These are phyloP conservation scores for Sicus ferrugineus DNA, from an alignment of 2,888 invertebrate species.

Conservation along the genomic window DNA sequence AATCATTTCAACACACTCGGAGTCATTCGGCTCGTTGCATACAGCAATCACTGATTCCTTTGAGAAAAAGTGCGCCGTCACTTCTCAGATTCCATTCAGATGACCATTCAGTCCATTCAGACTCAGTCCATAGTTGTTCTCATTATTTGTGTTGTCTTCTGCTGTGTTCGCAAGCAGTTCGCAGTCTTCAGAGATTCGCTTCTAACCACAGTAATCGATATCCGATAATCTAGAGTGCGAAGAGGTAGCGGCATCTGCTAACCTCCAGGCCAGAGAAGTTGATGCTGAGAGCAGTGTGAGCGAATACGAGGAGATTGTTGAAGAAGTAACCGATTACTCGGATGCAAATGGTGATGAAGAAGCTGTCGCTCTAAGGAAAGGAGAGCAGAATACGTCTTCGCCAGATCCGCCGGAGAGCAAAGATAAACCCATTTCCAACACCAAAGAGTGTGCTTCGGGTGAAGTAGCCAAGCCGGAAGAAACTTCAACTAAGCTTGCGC, in stretches of 20 bases:
- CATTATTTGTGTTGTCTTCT: slow-evolving; percentile 9
- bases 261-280: slow-evolving; percentile 34
- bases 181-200: not conserved
- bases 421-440: not conserved
- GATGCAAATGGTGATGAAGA: slow-evolving; percentile 39
- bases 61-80: not conserved
- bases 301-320: slow-evolving; percentile 62
- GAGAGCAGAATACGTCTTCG: not conserved
- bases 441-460: not conserved
- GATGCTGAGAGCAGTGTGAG: slow-evolving; percentile 58
- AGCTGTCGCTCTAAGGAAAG: slow-evolving; percentile 8
- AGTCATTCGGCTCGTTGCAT: no score
- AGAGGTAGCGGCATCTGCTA: slow-evolving; percentile 54
- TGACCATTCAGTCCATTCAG: slow-evolving; percentile 12
- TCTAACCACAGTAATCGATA: slow-evolving; percentile 33
- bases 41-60: not conserved
- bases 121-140: slow-evolving; percentile 7
- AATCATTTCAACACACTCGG: not conserved
- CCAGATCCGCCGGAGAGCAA: not conserved
- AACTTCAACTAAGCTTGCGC: not conserved
- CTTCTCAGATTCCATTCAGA: not conserved
- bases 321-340: slow-evolving; percentile 61
- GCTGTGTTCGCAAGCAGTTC: not conserved
- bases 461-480: not conserved
- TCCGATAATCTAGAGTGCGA: slow-evolving; percentile 50